Evolutionary conservation across 2,113 vertebrate genomes (phyloP).

Genomic region (Solea solea): DNA sequence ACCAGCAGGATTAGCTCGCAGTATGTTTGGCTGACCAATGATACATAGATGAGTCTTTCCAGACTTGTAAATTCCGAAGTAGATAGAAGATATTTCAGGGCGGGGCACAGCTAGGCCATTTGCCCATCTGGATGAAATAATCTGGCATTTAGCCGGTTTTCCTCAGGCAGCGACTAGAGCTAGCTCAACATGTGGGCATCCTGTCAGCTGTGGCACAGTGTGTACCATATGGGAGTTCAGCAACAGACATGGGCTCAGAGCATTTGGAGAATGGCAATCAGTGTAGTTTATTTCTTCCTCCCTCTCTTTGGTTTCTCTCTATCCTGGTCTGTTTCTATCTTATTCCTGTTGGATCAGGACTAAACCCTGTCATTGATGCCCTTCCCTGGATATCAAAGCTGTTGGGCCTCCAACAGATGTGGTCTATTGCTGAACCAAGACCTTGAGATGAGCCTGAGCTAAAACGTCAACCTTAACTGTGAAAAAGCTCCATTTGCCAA

Average conservation of each 20-base stretch:
- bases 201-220: conserved; percentile 47
- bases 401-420: conserved; percentile 55
- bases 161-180: conserved; percentile 30
- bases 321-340: conserved; percentile 31
- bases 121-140: conserved; percentile 66
- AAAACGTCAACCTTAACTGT: conserved; percentile 40
- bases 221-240: conserved; percentile 49
- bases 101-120: conserved; percentile 19
- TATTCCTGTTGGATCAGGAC: conserved; percentile 28
- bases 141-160: conserved; percentile 44
- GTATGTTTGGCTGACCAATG: conserved; percentile 13
- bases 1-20: conserved; percentile 38
- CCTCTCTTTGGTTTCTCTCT: conserved; percentile 9
- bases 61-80: conserved; percentile 18
- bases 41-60: conserved; percentile 24
- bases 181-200: conserved; percentile 45
- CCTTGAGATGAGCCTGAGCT: conserved; percentile 44
- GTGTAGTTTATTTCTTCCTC: conserved; percentile 1
- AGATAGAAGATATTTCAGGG: conserved; percentile 43
- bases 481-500: conserved; percentile 11
- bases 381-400: conserved; percentile 60
- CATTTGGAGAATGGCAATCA: conserved; percentile 31
- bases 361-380: conserved; percentile 46
- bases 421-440: conserved; percentile 42
- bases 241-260: conserved; percentile 31